A percentile compares a stretch with the other conserved stretches of the same genome.
phyloP scores from a whole-genome alignment of 2,113 vertebrate species.

The Brachyistius frenatus region DNA sequence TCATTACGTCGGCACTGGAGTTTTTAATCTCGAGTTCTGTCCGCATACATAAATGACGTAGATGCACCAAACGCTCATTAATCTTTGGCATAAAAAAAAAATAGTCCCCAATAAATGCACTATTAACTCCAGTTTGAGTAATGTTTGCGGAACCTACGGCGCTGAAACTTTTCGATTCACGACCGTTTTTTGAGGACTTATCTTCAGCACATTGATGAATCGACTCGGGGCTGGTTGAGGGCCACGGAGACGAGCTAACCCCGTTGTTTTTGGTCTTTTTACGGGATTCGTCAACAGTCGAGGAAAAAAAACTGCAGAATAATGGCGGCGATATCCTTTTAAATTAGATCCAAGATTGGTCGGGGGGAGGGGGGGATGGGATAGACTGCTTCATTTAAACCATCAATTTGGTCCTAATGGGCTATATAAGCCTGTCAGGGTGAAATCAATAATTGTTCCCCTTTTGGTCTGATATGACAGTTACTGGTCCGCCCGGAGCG shows the following conservation, averaged over 20 bases:
- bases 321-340: neutral
- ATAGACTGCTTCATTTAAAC: constrained; percentile 3
- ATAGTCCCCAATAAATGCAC: neutral
- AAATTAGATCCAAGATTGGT: neutral
- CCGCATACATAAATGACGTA: constrained; percentile 3
- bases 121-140: neutral
- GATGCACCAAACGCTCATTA: neutral
- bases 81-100: neutral
- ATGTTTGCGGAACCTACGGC: neutral
- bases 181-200: neutral
- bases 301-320: neutral
- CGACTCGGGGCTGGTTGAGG: neutral
- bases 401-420: constrained; percentile 13
- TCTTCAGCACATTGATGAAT: neutral
- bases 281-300: neutral
- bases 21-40: neutral
- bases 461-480: constrained; percentile 9
- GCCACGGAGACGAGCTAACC: neutral
- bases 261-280: neutral
- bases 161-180: neutral
- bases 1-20: neutral
- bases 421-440: neutral
- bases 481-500: neutral
- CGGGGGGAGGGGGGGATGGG: neutral
- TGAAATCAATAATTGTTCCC: constrained; percentile 32